Conservation (phyloP, 1,140 invertebrate species). For the Zaprionus davidi region DNA sequence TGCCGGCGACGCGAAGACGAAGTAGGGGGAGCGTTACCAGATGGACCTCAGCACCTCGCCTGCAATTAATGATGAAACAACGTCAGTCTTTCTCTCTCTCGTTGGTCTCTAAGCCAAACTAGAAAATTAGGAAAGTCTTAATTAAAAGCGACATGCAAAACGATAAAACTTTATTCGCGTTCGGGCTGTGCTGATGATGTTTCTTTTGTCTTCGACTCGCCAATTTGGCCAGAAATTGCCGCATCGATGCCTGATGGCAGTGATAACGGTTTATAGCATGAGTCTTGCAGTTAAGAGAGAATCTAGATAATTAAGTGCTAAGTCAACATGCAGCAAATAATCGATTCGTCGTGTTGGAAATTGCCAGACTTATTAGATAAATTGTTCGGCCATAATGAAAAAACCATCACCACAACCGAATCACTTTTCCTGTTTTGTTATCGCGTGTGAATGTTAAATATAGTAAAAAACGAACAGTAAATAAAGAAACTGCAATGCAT, state of each 20-base stretch:
- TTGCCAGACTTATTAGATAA: conserved; percentile 10
- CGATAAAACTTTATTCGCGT: conserved; percentile 27
- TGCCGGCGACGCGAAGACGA: conserved; percentile 12
- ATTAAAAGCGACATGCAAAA: conserved; percentile 47
- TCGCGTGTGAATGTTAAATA: not conserved
- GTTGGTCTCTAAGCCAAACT: conserved; percentile 12
- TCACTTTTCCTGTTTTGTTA: not conserved
- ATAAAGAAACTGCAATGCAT: not conserved
- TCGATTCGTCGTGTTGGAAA: conserved; percentile 6
- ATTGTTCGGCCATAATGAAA: conserved; percentile 5
- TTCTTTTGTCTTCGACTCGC: conserved; percentile 9
- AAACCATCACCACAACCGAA: conserved; percentile 1
- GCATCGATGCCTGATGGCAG: conserved; percentile 7
- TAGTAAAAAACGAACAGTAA: not conserved
- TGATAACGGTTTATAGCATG: conserved; percentile 1
- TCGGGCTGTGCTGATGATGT: conserved; percentile 7
- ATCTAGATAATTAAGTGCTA: conserved; percentile 8
- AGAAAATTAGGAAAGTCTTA: conserved; percentile 50
- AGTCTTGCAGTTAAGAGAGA: conserved; percentile 2
- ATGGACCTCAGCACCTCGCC: conserved; percentile 24
- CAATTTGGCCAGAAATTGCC: conserved; percentile 18
- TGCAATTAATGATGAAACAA: conserved; percentile 45
- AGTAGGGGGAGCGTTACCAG: not conserved
- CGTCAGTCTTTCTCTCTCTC: conserved; percentile 13
- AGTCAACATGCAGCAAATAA: conserved; percentile 11